A percentile compares a stretch with the other conserved stretches of the same genome.
Conservation (phyloP, 2,797 vertebrate genomes). For the Anas bernieri region DNA sequence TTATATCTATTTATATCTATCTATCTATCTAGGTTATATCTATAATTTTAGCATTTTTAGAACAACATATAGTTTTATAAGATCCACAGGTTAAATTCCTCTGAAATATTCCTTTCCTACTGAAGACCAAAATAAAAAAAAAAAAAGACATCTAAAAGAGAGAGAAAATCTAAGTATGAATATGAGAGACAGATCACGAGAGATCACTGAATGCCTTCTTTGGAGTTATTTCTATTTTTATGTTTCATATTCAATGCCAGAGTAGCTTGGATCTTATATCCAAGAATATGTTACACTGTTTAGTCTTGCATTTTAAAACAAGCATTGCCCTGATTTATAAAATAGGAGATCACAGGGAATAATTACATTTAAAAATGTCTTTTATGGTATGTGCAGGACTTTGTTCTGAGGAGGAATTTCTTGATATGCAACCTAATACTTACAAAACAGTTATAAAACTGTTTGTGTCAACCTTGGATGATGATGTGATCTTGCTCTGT, state of each 20-base stretch:
- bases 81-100: background rate
- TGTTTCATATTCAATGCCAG: background rate
- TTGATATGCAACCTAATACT: background rate
- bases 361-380: background rate
- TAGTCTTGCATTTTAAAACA: background rate
- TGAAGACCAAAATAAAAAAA: background rate
- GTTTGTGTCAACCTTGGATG: background rate
- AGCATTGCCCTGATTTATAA: background rate
- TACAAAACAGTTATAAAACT: background rate
- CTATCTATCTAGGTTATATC: background rate
- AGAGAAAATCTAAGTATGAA: background rate
- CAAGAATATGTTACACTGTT: background rate
- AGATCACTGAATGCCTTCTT: background rate
- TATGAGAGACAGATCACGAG: background rate
- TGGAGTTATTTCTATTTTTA: background rate
- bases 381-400: background rate
- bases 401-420: background rate
- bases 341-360: background rate
- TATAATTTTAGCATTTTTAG: conserved; percentile 3
- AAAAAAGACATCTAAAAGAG: background rate
- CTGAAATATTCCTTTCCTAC: background rate
- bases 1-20: no score
- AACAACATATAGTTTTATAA: background rate
- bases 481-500: background rate
- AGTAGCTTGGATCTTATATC: background rate